Base-by-base conservation (phyloP, 2,888 invertebrate species). In the Phyllotreta striolata region DNA sequence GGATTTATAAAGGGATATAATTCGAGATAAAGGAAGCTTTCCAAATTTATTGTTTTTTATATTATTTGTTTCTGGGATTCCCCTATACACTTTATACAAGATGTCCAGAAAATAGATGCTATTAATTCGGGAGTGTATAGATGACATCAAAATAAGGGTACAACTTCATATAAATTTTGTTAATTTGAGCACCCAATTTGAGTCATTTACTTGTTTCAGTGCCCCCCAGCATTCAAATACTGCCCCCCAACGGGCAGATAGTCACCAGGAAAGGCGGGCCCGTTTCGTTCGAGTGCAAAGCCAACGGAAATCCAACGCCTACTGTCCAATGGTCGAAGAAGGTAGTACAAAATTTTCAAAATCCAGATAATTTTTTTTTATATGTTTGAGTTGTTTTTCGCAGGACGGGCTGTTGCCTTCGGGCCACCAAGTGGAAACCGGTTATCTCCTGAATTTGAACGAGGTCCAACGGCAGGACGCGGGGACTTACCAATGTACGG, bases 401-500 rank as follows among this genome's bases (percentile, higher is more conserved):
- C 66, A 82, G 82, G 81, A 81, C 68, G 81, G 81, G 35, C 59
- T 80, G 13, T 64, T 82, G 38, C 82, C 82, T 6, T 77, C 80
- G 35, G 80, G 83, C 37, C 72, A 81, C 67, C 81, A 81, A 73
- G 79, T 81, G 0, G 80, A 82, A 68, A 78, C 78, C 38, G 83
- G 83, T 3, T 79, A 80, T 44, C 72, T 80, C 13, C 73, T 84
- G 35, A 80, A 81, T 34, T 76, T 84, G 55, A 74, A 78, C 37
- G 79, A 80, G 13, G 79, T 81, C 1, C 80, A 80, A 66, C 72
- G 81, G 47, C 79, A 82, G 62, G 82, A 85, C 71, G 79, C 81
- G 6, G 85, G 85, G 6, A 72, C 77, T 4, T 85, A 85, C 72
- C 83, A 84, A 64, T 85, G 85, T 67, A 80, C 81, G 1, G 85